Percentiles rank a stretch among this genome's conserved stretches.
Conservation (phyloP, 2,888 invertebrate species). For the Drosophila paranaensis region DNA sequence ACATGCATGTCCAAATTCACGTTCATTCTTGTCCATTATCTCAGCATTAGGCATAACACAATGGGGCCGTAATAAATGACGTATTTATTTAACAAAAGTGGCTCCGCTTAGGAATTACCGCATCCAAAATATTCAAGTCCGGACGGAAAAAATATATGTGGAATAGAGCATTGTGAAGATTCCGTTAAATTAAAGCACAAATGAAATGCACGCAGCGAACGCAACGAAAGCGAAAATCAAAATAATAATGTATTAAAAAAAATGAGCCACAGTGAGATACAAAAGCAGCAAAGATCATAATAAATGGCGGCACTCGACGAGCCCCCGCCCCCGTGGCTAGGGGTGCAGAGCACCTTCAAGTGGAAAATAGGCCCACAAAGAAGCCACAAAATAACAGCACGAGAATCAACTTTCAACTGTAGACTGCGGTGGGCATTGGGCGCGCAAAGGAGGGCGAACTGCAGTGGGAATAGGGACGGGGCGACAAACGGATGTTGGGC, state of each 20-base stretch:
- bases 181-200: slow-evolving; percentile 64
- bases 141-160: neutral
- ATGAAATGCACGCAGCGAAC: slow-evolving; percentile 39
- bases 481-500: slow-evolving; percentile 24
- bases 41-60: slow-evolving; percentile 36
- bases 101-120: slow-evolving; percentile 35
- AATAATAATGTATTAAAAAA: slow-evolving; percentile 57
- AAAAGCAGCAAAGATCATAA: slow-evolving; percentile 55
- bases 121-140: slow-evolving; percentile 17
- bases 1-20: neutral
- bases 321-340: neutral
- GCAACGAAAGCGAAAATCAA: slow-evolving; percentile 47
- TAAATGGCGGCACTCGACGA: slow-evolving; percentile 27
- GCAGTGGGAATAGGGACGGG: neutral
- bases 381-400: slow-evolving; percentile 42
- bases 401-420: slow-evolving; percentile 10
- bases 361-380: slow-evolving; percentile 64
- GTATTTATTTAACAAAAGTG: slow-evolving; percentile 48
- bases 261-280: slow-evolving; percentile 62
- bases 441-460: neutral
- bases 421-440: neutral
- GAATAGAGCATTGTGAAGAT: slow-evolving; percentile 56
- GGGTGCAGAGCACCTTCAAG: slow-evolving; percentile 30
- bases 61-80: slow-evolving; percentile 44
- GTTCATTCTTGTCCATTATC: slow-evolving; percentile 34